Conservation (phyloP, 2,888 invertebrate species). For the Drosophila monieri region DNA sequence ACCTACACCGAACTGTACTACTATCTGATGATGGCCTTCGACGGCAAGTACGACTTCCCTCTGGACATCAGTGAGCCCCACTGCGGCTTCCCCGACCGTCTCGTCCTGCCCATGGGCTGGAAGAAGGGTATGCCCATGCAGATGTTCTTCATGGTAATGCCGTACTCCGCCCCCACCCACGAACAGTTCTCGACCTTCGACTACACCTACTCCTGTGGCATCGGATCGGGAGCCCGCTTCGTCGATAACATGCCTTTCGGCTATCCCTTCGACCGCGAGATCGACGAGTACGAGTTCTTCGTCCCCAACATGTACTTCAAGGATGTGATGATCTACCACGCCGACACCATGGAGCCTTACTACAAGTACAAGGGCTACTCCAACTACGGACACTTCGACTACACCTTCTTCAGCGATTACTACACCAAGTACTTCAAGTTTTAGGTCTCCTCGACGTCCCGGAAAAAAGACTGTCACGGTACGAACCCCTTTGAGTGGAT, state of each 20-base stretch:
- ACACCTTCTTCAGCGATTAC: conserved; percentile 67
- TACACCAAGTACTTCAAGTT: conserved; percentile 66
- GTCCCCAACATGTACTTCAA: conserved; percentile 89
- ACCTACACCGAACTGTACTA: conserved; percentile 84
- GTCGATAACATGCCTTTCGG: conserved; percentile 88
- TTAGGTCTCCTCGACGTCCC: conserved; percentile 29
- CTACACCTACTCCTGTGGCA: conserved; percentile 85
- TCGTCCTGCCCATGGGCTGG: conserved; percentile 87
- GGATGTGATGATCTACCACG: conserved; percentile 88
- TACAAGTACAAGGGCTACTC: conserved; percentile 64
- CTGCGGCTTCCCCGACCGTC: conserved; percentile 87
- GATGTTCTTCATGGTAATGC: conserved; percentile 86
- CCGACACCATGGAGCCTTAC: conserved; percentile 83
- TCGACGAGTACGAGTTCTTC: conserved; percentile 86
- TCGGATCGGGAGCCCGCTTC: conserved; percentile 85
- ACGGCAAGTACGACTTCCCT: conserved; percentile 84
- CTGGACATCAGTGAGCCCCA: conserved; percentile 84
- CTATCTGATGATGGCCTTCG: conserved; percentile 84
- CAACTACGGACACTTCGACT: conserved; percentile 75
- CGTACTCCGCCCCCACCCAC: conserved; percentile 78
- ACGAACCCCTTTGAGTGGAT: background rate
- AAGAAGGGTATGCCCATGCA: conserved; percentile 87
- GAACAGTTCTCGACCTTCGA: conserved; percentile 84
- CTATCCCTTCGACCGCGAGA: conserved; percentile 90
- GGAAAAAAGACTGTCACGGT: too few species aligned